These are phyloP conservation scores for Lochmaea capreae DNA, from an alignment of 2,888 invertebrate genomes.

Conservation along the genomic window DNA sequence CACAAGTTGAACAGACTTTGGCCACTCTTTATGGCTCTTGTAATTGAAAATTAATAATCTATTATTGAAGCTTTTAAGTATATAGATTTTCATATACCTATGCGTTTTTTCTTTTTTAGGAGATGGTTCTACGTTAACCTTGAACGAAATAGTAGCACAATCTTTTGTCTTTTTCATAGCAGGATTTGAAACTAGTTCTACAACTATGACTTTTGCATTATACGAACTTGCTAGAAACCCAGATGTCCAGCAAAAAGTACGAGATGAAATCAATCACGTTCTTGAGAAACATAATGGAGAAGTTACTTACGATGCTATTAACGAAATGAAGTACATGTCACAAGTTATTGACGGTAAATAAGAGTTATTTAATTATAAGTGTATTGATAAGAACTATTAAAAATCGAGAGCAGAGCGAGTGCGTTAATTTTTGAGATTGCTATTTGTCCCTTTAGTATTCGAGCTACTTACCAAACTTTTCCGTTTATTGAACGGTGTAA, in stretches of 20 bases:
- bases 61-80: not conserved
- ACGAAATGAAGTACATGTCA: constrained; percentile 49
- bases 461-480: no score
- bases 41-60: no score
- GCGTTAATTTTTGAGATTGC: no score
- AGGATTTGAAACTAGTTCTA: constrained; percentile 52
- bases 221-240: constrained; percentile 45
- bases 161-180: constrained; percentile 50
- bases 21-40: no score
- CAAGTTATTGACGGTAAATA: constrained; percentile 49
- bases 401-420: no score
- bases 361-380: no score
- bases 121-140: constrained; percentile 37
- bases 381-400: no score
- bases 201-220: constrained; percentile 50
- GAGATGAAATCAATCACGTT: constrained; percentile 45
- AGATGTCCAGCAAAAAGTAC: constrained; percentile 46
- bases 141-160: constrained; percentile 49
- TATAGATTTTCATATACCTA: constrained; percentile 6
- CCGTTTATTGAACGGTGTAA: no score
- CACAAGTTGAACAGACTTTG: no score
- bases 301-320: constrained; percentile 49
- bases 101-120: constrained; percentile 20
- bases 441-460: no score
- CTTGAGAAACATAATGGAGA: constrained; percentile 43